These are phyloP conservation scores for Sanderia malayensis DNA, from an alignment of 30 jellyfish, hydroid and myxozoan genomes.

Conservation along the genomic window DNA sequence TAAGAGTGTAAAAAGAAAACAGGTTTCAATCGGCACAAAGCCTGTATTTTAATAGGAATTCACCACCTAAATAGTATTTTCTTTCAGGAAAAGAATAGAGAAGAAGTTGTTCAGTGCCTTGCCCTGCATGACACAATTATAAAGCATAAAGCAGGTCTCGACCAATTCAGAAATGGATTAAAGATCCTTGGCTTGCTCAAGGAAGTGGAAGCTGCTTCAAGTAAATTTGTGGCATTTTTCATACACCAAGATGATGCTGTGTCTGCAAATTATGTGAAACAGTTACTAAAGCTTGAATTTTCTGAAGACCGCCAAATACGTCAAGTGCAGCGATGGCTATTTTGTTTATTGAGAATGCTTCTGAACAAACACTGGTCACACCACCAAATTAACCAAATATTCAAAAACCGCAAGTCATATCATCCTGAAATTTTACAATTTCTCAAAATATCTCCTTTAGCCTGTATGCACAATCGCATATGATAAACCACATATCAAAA, in stretches of 20 bases:
- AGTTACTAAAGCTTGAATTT: constrained; percentile 14
- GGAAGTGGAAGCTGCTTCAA: constrained; percentile 11
- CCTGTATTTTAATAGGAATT: constrained; percentile 3
- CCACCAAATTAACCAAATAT: no score
- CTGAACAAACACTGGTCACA: neutral
- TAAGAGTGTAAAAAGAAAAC: no score
- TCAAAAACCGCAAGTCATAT: no score
- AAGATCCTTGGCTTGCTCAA: constrained; percentile 16
- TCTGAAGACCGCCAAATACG: constrained; percentile 12
- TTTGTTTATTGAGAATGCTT: constrained; percentile 4
- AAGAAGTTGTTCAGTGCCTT: constrained; percentile 25
- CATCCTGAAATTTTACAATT: no score
- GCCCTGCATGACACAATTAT: constrained; percentile 22
- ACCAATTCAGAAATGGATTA: constrained; percentile 22
- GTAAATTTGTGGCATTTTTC: constrained; percentile 5
- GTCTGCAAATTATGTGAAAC: constrained; percentile 16
- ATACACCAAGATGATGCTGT: constrained; percentile 20
- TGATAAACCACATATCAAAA: no score
- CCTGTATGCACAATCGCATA: no score
- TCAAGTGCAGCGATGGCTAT: constrained; percentile 22
- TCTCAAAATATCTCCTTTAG: no score
- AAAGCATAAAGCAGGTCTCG: constrained; percentile 15
- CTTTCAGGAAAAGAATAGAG: constrained; percentile 6
- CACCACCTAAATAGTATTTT: no score
- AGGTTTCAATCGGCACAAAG: neutral